Base-by-base conservation (phyloP, 2,888 invertebrate species). In the Drosophila kuntzei region DNA sequence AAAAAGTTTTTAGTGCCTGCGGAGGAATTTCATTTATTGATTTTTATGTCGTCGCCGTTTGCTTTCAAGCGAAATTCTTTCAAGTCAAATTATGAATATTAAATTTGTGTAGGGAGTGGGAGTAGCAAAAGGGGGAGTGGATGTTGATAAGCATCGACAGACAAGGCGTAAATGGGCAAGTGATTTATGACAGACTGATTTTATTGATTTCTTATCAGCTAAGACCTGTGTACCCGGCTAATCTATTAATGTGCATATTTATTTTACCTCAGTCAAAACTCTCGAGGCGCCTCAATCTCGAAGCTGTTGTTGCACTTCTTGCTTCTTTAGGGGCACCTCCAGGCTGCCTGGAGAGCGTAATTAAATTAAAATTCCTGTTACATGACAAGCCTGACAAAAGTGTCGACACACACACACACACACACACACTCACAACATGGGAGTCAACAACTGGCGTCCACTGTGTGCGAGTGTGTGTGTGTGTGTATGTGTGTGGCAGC, bases 351-450 rank as follows among this genome's bases (percentile, higher is more conserved):
- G 47, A 59, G 68, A 71, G 58, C 71, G 78, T 88, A 87, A 89
- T 89, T 89, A 89, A 88, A 89, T 88, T 87, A 82, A 89, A 88
- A 86, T 87, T 88, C 79, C 76, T 82, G 67, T 77, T 72, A 78
- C 80, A 80, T 86, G 89, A 89, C 86, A 87, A 58, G 83, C 71
- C 85, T 60, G 71, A 72, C 71, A 75, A 79, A 74, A 79, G 70
- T 71, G 77, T 68, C 76, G 73, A 76, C 82, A 79, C 69, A 79
- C 71, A 74, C 64, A 76, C 68, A 71, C 57, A 71, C 49, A 69
- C 58, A 53, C 51, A 34, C 32, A n/a, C n/a, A n/a, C n/a, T n/a
- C n/a, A n/a, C n/a, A n/a, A 53, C 36, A 55, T 58, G 60, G 64
- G 59, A 79, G 78, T 76, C 80, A 79, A 72, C 72, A 76, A 70